Percentiles rank a stretch among this genome's conserved stretches.
phyloP scores from a whole-genome alignment of 2,797 vertebrate genomes.

The Neomorphus geoffroyi region DNA sequence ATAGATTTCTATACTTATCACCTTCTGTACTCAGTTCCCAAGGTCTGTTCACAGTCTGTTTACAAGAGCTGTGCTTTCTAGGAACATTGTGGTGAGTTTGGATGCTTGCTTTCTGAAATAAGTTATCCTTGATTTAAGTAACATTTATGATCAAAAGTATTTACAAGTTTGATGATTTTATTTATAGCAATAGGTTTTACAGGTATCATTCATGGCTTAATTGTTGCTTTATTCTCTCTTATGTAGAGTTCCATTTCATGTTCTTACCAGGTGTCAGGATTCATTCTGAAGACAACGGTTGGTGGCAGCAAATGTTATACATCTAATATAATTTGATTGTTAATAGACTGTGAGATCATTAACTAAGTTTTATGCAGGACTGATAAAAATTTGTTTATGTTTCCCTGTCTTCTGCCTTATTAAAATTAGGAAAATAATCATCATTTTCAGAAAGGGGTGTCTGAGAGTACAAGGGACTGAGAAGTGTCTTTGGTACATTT shows the following conservation, averaged over 20 bases:
- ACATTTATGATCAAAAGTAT: not conserved
- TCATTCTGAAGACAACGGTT: not conserved
- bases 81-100: not conserved
- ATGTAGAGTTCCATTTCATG: not conserved
- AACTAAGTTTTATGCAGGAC: not conserved
- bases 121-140: not conserved
- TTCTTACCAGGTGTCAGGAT: not conserved
- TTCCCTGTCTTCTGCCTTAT: not conserved
- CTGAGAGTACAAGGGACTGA: not conserved
- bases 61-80: not conserved
- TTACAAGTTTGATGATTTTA: not conserved
- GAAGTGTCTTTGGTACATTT: not conserved
- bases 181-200: not conserved
- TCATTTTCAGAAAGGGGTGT: not conserved
- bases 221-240: not conserved
- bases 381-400: not conserved
- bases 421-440: not conserved
- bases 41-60: not conserved
- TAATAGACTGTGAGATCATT: not conserved
- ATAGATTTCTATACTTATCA: not conserved
- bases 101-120: not conserved
- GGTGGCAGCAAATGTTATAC: not conserved
- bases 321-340: not conserved
- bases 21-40: not conserved
- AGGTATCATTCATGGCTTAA: not conserved